Base-by-base conservation (phyloP, 1,140 invertebrate genomes). In the Pinna nobilis region DNA sequence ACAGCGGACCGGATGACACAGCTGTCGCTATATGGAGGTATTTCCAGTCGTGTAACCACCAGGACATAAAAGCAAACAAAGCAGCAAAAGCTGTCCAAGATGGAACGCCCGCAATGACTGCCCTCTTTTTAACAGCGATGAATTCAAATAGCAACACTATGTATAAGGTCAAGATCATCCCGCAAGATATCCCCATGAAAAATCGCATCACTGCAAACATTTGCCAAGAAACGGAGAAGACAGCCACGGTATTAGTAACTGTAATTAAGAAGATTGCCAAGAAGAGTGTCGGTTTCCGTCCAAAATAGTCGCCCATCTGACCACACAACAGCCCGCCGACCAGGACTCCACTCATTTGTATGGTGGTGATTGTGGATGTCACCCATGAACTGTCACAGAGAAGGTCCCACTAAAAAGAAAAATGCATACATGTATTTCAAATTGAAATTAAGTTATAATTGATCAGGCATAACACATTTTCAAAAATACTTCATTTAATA, bases 321-420 rank as follows among this genome's bases (percentile, higher is more conserved):
- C 82, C 82, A 2, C 70, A 55, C 4, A 81, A 20, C 11, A 78
- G 35, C 7, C 77, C 77, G 3, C 85, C 83, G 30, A 83, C 7
- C 0, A 85, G 63, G 0, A 84, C 67, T 3, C 85, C 85, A 13
- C 63, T 77, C 84, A 86, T 85, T 64, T 85, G 84, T 25, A 86
- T 76, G 0, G 77, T 82, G 25, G 80, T 85, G 41, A 84, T 81
- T 1, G 73, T 51, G 13, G 81, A 71, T 20, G 66, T 55, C 15
- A 84, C 68, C 67, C 72, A 83, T 2, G 66, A 65, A 28, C 64
- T 57, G 28, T 81, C 78, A 70, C 85, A 86, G 0, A 85, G 68
- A 15, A 86, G 69, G 25, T 79, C 60, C 79, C 80, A 86, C 83
- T 86, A 51, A 20, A 76, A 75, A 18, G 67, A 32, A 63, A 28